Evolutionary conservation across 2,113 vertebrate genomes (phyloP), one percentile per base, ranked within the genome.

Genomic region (Calidris pygmaea): DNA sequence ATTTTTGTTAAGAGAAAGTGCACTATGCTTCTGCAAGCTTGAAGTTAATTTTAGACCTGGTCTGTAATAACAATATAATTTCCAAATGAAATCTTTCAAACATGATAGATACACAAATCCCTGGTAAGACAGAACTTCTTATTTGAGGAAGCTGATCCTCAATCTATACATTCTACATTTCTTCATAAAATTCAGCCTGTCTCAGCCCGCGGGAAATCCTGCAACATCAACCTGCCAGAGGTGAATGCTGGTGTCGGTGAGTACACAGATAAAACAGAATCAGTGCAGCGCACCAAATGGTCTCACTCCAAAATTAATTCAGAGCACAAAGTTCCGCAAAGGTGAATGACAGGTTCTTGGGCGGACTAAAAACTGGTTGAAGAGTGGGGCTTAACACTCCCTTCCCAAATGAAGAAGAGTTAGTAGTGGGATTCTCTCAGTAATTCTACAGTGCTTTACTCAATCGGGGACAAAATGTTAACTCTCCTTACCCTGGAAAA

Each of bases 31-130:
- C 67, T 89, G 32, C 75, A 77, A 68, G 41, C 75, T 83, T 77
- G 3, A 76, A 87, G 66, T 94, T 96, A 90, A 93, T 90, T 97
- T 95, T 95, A 95, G 92, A 94, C 53, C 60, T 47, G 45, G 60
- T 85, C 77, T 95, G 2, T 72, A 91, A 34, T 41, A 92, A 82
- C 37, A 68, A 55, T 47, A 53, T 32, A 22, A 41, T 80, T 91
- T 85, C 8, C 32, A 73, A 92, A 79, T 95, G 10, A 65, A 92
- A 66, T 77, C 56, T 70, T 82, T 81, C 56, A 60, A 67, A 86
- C 60, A 43, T 4, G 14, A 67, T 23, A 89, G 39, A 90, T 50
- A 78, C 41, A 37, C 14, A 32, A 71, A 41, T 59, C 48, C 56
- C 37, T 83, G 26, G 41, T 89, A 81, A 78, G 59, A 78, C 24